A percentile compares a stretch with the other conserved stretches of the same genome.
phyloP scores from a whole-genome alignment of 1,140 invertebrate species.

The Neelides sp. region DNA sequence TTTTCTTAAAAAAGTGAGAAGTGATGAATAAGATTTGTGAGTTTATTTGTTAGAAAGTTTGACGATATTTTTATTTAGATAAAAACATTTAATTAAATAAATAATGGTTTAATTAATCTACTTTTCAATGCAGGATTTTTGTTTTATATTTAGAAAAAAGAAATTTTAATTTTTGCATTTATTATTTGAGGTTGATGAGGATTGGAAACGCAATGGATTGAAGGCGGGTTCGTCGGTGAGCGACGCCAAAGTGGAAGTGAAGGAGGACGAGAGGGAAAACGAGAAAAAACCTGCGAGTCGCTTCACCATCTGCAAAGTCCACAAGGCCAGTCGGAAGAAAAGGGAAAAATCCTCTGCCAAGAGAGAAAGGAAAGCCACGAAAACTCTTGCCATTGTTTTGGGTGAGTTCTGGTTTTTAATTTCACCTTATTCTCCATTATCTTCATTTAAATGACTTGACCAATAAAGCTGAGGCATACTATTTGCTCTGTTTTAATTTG shows the following conservation, averaged over 20 bases:
- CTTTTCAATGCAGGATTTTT: too few species aligned
- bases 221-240: constrained; percentile 35
- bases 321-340: constrained; percentile 88
- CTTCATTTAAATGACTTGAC: neutral
- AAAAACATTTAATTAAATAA: too few species aligned
- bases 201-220: constrained; percentile 28
- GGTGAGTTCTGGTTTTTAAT: constrained; percentile 56
- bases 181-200: constrained; percentile 2
- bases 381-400: constrained; percentile 95
- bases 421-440: neutral
- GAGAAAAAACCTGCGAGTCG: constrained; percentile 47
- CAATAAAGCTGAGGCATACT: too few species aligned
- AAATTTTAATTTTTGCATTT: constrained; percentile 2
- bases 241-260: constrained; percentile 37
- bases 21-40: too few species aligned
- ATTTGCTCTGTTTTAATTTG: too few species aligned
- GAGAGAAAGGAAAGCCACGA: constrained; percentile 96
- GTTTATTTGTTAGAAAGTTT: too few species aligned
- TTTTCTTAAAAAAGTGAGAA: too few species aligned
- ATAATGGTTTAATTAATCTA: too few species aligned
- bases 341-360: constrained; percentile 86
- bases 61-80: too few species aligned
- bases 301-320: constrained; percentile 82
- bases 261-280: constrained; percentile 40
- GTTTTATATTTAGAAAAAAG: neutral